Base-by-base conservation (phyloP, 92 coral and sea anemone species). In the Epizoanthus illoricatus region DNA sequence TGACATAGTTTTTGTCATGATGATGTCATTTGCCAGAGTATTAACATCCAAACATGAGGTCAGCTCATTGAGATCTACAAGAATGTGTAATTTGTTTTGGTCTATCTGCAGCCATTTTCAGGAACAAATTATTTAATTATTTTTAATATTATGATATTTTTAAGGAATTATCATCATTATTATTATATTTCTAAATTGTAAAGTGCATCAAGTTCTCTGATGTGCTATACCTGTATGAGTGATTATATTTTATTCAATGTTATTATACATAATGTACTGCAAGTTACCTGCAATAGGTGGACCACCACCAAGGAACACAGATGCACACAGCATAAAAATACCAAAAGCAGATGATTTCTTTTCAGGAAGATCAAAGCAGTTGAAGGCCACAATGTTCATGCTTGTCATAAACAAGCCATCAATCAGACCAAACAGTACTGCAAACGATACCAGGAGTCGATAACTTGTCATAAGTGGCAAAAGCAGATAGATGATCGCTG, bases 241-340 rank as follows among this genome's bases (percentile, higher is more conserved):
- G 4, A 2, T 20, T 45, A 21, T 2, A n/a, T 8, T 7, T 0
- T 4, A 21, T 10, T 43, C n/a, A n/a, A n/a, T n/a, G 2, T n/a
- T 5, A 23, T 23, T 18, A 16, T 7, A 39, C 7, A 16, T 76
- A 61, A 10, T 9, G 1, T 7, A 23, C 12, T 11, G 33, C 33
- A 65, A 23, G 7, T 11, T 65, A 65, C 82, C 82, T 78, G 82
- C 82, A 4, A 78, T 0, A 43, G 82, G 82, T 12, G 82, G 82
- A 15, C 71, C 82, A 24, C 23, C 40, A 5, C 62, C 82, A 12
- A 78, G 7, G 7, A 58, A 54, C 61, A 78, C 60, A 63, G 82
- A 63, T 5, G 16, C 21, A 62, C 71, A 78, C 61, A 45, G 15
- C 62, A 45, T 8, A 15, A 62, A 0, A 21, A 45, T 78, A 6